Evolutionary conservation across 1,140 invertebrate genomes (phyloP), one percentile per base, ranked within the genome.

Genomic region (Musca vetustissima): DNA sequence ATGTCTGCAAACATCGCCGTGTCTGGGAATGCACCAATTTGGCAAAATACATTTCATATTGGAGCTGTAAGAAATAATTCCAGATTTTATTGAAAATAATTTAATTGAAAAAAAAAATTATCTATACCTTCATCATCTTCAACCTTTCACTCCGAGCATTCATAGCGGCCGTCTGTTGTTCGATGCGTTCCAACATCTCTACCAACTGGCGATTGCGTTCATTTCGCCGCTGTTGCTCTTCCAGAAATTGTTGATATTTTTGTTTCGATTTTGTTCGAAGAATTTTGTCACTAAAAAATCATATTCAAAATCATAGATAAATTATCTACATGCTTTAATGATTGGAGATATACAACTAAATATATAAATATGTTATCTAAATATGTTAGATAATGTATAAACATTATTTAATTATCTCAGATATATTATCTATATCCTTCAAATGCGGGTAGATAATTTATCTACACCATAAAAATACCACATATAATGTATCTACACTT

Each of bases 131-230:
- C 69, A 89, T 79, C 73, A 82, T 73, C 77, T 86, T 85, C n/a
- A 89, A 84, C 71, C 85, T 81, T 70, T 89, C 86, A 13, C 87
- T 88, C 80, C 88, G 88, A 2, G 87, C 85, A 43, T 85, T 84
- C 75, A 89, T 84, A 57, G 84, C 77, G 8, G 83, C 79, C 22
- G 88, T 84, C 70, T 85, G 83, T 55, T 80, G 85, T 75, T 88
- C 87, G 25, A 89, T 85, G 47, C 83, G 83, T 71, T 88, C 86
- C 67, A 89, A 76, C 65, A 84, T 83, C 49, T 83, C 80, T 17
- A 88, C 80, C 53, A 89, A 82, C 73, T 85, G 84, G 68, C 86
- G 84, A 76, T 89, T 89, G 21, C 88, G 83, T 71, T 88, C 85
- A 68, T 88, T 86, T 64, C 87, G 83, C 17, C 80, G 76, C 55